Base-by-base conservation (phyloP, 2,888 invertebrate genomes). In the Timema podura region DNA sequence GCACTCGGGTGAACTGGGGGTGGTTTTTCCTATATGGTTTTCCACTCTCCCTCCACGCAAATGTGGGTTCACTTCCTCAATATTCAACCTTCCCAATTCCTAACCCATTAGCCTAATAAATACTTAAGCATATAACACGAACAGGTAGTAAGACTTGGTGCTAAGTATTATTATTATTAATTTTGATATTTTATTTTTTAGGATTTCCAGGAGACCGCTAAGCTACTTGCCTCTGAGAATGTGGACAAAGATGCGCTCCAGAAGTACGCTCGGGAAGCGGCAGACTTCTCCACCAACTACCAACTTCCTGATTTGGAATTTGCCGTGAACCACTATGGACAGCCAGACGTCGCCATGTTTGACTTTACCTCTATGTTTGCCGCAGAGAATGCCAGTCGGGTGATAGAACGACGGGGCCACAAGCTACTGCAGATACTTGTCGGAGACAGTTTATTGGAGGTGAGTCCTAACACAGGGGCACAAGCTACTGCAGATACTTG, bases 291-390 rank as follows among this genome's bases (percentile, higher is more conserved):
- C 30, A 97, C 96, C 0, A 89, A 92, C 79, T 91, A 91, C 77
- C 90, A 91, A 77, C 87, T 96, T 85, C 91, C 93, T 68, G 87
- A 92, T 78, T 83, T 92, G 76, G 96, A 98, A 81, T 99, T 97
- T 82, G 98, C 98, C 0, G 91, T 97, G 13, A 99, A 99, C 83
- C 97, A 98, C 82, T 96, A 96, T 80, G 96, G 96, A 0, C 95
- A 96, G 80, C 95, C 97, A 0, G 98, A 99, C 82, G 95, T 98
- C 2, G 96, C 98, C 61, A 93, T 98, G 88, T 99, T 99, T 81
- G 99, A 99, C 83, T 99, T 99, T 81, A 99, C 99, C 0, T 96
- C 96, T 0, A 96, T 99, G 93, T 98, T 95, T 82, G 95, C 96
- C 0, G 96, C 98, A 0, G 96, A 97, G 82, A 95, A 96, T 82